A percentile compares a stretch with the other conserved stretches of the same genome.
Evolutionary conservation across 2,797 vertebrate species (phyloP).

Genomic region (Pseudomugil gertrudae): DNA sequence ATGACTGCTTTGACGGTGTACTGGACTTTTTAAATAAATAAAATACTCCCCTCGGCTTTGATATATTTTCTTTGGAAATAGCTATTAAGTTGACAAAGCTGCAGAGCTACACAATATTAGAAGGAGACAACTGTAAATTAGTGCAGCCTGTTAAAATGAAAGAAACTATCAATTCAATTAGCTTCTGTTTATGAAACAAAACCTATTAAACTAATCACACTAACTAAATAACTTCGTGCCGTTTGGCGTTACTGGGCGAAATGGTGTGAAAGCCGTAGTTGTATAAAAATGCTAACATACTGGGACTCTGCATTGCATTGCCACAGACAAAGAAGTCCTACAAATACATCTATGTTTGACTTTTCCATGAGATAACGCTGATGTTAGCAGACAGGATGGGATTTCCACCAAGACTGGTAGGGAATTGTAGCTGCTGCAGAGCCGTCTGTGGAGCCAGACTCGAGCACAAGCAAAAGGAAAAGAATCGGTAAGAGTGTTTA

Average conservation of each 20-base stretch:
- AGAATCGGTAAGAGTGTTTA: conserved; percentile 66
- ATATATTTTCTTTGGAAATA: conserved; percentile 25
- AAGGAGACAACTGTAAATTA: neutral
- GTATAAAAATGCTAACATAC: neutral
- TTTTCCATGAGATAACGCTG: conserved; percentile 45
- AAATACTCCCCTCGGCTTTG: neutral
- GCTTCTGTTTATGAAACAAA: neutral
- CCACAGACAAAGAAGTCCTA: conserved; percentile 7
- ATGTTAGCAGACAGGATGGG: conserved; percentile 18
- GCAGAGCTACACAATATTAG: neutral
- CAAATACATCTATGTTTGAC: conserved; percentile 45
- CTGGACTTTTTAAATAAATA: conserved; percentile 10
- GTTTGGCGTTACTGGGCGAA: neutral
- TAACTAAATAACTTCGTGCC: neutral
- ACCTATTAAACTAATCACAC: neutral
- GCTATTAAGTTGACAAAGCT: neutral
- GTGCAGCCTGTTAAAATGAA: neutral
- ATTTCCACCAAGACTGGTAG: conserved; percentile 24
- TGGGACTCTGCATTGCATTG: neutral
- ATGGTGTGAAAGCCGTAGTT: neutral
- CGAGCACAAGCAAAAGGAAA: conserved; percentile 52
- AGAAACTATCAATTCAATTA: neutral
- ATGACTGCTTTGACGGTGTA: neutral
- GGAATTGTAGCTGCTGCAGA: conserved; percentile 36
- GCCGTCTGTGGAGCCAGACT: conserved; percentile 43